Evolutionary conservation across 92 coral and sea anemone genomes (phyloP), one percentile per base, ranked within the genome.

Genomic region (Actinostola sp.): DNA sequence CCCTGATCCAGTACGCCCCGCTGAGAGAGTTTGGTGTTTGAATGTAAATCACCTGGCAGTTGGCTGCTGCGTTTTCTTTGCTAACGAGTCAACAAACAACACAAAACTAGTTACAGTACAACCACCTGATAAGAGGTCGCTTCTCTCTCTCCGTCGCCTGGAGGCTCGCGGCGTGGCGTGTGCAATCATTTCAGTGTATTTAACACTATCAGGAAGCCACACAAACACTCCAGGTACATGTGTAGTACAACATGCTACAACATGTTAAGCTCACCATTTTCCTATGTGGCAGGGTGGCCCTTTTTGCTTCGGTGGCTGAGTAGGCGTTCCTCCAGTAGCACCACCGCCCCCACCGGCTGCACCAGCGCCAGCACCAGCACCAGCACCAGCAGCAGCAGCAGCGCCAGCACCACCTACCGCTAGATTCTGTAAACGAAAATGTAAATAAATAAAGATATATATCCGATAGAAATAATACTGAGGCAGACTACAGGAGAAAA

Each of bases 1-100:
- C 92, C 57, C 88, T 83, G 61, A 90, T 87, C 92, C 92, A 90
- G 78, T 79, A 90, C 16, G 97, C 75, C 16, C 97, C 97, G 21
- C 88, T 90, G 29, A 66, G 67, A 15, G 97, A 77, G 9, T 67
- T 78, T 35, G 90, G 73, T 30, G 85, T 81, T 42, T 90, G 90
- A 0, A 81, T 72, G 77, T 75, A 90, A 23, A 90, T 70, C 54
- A 83, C 89, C 54, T 90, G 97, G 64, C 97, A 90, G 66, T 71
- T 90, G 11, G 78, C 67, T 10, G 97, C 92, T 19, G 97, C 90
- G 51, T 90, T 90, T 55, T 80, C 89, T 26, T 87, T 80, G 67
- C 97, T 90, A 25, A 12, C 26, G 56, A 54, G 11, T 14, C 55
- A 39, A 51, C 36, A 26, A 35, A 48, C 11, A 63, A n/a, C n/a